Conservation (phyloP, 2,797 vertebrate genomes). For the Coregonus suidteri region DNA sequence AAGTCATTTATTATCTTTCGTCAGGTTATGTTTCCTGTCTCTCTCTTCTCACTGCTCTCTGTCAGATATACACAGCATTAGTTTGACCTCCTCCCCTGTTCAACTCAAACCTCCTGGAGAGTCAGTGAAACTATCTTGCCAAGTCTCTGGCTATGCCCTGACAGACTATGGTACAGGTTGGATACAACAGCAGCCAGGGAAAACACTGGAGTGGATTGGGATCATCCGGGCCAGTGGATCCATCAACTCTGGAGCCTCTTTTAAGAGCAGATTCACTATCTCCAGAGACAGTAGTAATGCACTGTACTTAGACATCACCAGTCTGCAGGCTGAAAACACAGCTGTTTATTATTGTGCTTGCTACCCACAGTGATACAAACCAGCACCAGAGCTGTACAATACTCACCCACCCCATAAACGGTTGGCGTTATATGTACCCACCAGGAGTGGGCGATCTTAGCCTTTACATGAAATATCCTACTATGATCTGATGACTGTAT, state of each 20-base stretch:
- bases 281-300: slow-evolving; percentile 48
- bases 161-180: slow-evolving; percentile 15
- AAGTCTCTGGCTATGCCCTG: slow-evolving; percentile 41
- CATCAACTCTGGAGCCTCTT: not conserved
- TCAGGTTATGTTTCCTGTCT: not conserved
- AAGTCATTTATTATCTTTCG: not conserved
- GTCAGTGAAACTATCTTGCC: slow-evolving; percentile 42
- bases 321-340: slow-evolving; percentile 39
- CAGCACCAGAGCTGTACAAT: slow-evolving; percentile 19
- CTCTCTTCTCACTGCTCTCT: not conserved
- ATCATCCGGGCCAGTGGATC: slow-evolving; percentile 5
- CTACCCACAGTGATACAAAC: slow-evolving; percentile 27
- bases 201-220: slow-evolving; percentile 24
- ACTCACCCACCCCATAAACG: not conserved
- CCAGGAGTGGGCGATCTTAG: not conserved
- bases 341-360: slow-evolving; percentile 52
- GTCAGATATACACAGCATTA: slow-evolving; percentile 35
- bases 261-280: slow-evolving; percentile 36
- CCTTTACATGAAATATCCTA: too few relatives aligned
- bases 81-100: slow-evolving; percentile 37
- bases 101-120: slow-evolving; percentile 30
- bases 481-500: too few relatives aligned
- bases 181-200: too few relatives aligned
- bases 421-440: too few relatives aligned
- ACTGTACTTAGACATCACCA: slow-evolving; percentile 52